These are phyloP conservation scores for Salvelinus fontinalis DNA, from an alignment of 2,113 vertebrate genomes.

Conservation along the genomic window DNA sequence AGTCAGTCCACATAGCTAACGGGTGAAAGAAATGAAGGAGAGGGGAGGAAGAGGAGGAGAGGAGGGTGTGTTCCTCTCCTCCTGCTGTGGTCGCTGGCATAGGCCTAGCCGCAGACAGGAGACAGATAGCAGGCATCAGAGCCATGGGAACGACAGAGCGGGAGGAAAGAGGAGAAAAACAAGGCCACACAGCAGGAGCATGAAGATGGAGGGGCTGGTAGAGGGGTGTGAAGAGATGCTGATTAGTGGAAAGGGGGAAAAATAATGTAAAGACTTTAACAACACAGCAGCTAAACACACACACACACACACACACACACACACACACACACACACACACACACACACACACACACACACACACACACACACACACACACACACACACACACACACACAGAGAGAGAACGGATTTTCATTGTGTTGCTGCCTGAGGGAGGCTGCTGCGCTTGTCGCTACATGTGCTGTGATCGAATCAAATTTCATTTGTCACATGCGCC, in stretches of 20 bases:
- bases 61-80: conserved; percentile 50
- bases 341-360: conserved; percentile 13
- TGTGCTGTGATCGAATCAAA: conserved; percentile 48
- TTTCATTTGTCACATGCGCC: too few species aligned
- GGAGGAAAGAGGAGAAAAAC: conserved; percentile 39
- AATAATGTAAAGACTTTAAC: conserved; percentile 5
- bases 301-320: conserved; percentile 20
- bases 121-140: conserved; percentile 50
- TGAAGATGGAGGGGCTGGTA: not conserved
- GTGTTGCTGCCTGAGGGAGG: conserved; percentile 4
- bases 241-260: not conserved
- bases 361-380: conserved; percentile 18
- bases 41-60: conserved; percentile 11
- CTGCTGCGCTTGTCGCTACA: conserved; percentile 48
- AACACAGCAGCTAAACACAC: conserved; percentile 40
- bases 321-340: conserved; percentile 17
- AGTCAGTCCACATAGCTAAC: conserved; percentile 43
- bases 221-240: not conserved
- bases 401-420: not conserved
- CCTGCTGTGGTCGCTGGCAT: conserved; percentile 49
- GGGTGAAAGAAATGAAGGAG: conserved; percentile 40
- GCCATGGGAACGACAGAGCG: conserved; percentile 33
- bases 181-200: conserved; percentile 61
- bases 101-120: conserved; percentile 49
- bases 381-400: conserved; percentile 23